A percentile compares a stretch with the other conserved stretches of the same genome.
phyloP scores from a whole-genome alignment of 2,888 invertebrate genomes.

The Eucera pruinosa region DNA sequence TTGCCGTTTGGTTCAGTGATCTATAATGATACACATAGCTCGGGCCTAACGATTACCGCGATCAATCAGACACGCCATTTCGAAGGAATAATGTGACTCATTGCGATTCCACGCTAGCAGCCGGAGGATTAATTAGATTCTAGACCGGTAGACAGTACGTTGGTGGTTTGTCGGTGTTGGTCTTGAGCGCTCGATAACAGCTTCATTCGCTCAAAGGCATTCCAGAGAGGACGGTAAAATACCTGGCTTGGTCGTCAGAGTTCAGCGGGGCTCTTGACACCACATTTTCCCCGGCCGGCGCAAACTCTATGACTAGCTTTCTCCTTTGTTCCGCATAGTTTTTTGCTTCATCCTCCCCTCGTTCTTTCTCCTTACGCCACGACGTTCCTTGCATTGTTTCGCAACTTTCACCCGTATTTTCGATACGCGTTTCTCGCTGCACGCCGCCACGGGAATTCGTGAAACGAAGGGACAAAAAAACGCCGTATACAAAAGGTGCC shows the following conservation, averaged over 20 bases:
- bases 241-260: constrained; percentile 51
- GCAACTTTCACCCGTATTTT: constrained; percentile 79
- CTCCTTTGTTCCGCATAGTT: constrained; percentile 62
- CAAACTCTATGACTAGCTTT: constrained; percentile 68
- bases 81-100: constrained; percentile 7
- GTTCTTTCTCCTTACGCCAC: constrained; percentile 52
- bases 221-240: constrained; percentile 43
- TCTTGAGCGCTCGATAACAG: constrained; percentile 46
- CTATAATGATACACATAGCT: constrained; percentile 4
- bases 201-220: constrained; percentile 58
- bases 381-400: constrained; percentile 78
- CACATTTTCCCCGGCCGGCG: constrained; percentile 42
- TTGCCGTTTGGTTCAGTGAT: background rate
- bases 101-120: constrained; percentile 6
- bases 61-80: constrained; percentile 6
- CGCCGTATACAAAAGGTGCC: constrained; percentile 66
- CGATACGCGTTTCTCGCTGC: constrained; percentile 52
- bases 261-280: constrained; percentile 48
- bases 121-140: constrained; percentile 32
- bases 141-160: constrained; percentile 27
- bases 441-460: constrained; percentile 52
- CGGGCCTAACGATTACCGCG: background rate
- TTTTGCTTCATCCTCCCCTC: constrained; percentile 44
- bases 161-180: constrained; percentile 10
- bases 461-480: constrained; percentile 73